Conservation (phyloP, 2,113 vertebrate species). For the Mobula birostris region DNA sequence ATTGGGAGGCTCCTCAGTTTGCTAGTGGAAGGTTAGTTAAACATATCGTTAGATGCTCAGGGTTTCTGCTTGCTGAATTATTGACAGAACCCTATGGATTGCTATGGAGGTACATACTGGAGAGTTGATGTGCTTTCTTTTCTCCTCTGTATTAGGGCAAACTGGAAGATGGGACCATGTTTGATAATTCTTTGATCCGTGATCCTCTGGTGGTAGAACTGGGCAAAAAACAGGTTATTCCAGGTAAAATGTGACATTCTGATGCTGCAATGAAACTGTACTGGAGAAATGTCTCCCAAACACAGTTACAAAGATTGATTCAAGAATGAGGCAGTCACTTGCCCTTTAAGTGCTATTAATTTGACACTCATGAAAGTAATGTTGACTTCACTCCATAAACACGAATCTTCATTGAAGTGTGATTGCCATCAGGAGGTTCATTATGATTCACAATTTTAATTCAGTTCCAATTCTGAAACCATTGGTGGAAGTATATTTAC, state of each 20-base stretch:
- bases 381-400: conserved; percentile 19
- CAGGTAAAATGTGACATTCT: conserved; percentile 55
- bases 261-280: neutral
- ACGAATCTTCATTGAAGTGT: conserved; percentile 8
- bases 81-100: neutral
- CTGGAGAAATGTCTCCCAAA: neutral
- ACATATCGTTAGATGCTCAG: neutral
- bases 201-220: conserved; percentile 85
- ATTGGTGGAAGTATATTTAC: neutral
- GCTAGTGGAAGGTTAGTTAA: neutral
- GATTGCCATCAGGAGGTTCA: conserved; percentile 2
- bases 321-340: neutral
- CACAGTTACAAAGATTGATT: conserved; percentile 16
- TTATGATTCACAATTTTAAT: conserved; percentile 21
- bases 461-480: neutral
- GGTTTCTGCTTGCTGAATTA: neutral
- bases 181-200: conserved; percentile 79
- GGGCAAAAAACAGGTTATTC: conserved; percentile 85
- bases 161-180: conserved; percentile 77
- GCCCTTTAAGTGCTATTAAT: neutral
- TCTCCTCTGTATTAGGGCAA: conserved; percentile 65
- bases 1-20: neutral
- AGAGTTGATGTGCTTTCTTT: neutral
- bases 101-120: neutral
- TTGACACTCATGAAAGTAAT: conserved; percentile 3